Percentiles rank a stretch among this genome's conserved stretches.
These are phyloP conservation scores for Chloroclystis v-ata DNA, from an alignment of 2,888 invertebrate species.

Conservation along the genomic window DNA sequence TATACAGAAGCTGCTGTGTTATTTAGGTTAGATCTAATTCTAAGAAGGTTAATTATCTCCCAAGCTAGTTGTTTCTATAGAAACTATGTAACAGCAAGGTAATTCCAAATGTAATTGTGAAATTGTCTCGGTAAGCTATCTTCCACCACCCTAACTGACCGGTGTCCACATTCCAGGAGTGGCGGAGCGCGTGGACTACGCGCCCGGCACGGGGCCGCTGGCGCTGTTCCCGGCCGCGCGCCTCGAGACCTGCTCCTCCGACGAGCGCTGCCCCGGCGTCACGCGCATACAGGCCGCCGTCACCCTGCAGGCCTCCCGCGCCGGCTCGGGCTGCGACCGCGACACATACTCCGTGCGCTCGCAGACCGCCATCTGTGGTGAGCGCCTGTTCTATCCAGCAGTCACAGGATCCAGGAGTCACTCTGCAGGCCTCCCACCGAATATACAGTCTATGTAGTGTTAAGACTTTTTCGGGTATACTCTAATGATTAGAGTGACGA, in stretches of 20 bases:
- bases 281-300: slow-evolving; percentile 81
- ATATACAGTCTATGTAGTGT: too few species aligned
- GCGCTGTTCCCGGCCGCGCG: slow-evolving; percentile 90
- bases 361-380: slow-evolving; percentile 91
- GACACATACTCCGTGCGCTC: slow-evolving; percentile 93
- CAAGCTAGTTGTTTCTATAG: too few species aligned
- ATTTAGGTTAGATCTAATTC: too few species aligned
- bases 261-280: slow-evolving; percentile 88
- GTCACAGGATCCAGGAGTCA: background rate
- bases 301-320: slow-evolving; percentile 87
- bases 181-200: slow-evolving; percentile 91
- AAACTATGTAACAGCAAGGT: too few species aligned
- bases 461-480: too few species aligned
- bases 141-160: too few species aligned
- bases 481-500: too few species aligned
- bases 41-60: too few species aligned
- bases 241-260: slow-evolving; percentile 94
- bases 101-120: too few species aligned
- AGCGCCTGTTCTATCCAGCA: slow-evolving; percentile 17
- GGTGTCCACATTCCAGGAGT: slow-evolving; percentile 81
- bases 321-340: slow-evolving; percentile 95
- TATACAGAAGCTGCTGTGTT: too few species aligned
- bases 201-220: slow-evolving; percentile 88
- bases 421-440: background rate
- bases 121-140: too few species aligned